These are phyloP conservation scores for Cryptoleucopteryx plumbea DNA, from an alignment of 2,113 vertebrate genomes.

Conservation along the genomic window DNA sequence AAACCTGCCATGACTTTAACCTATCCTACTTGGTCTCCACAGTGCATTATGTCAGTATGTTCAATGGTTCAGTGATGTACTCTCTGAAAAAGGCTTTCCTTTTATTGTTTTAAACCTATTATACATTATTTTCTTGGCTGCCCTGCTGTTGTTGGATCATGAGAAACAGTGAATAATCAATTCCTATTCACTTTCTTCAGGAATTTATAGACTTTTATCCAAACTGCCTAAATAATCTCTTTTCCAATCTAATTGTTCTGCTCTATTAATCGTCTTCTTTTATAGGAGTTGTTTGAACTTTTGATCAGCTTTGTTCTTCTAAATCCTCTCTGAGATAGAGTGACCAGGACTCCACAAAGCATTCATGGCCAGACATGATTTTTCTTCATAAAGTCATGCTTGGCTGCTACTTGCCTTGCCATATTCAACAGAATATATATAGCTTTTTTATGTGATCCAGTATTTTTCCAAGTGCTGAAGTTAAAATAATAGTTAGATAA, in stretches of 20 bases:
- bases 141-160: background rate
- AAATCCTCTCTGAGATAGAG: background rate
- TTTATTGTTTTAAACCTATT: conserved; percentile 19
- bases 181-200: conserved; percentile 6
- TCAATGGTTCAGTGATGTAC: background rate
- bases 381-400: background rate
- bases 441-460: background rate
- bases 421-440: background rate
- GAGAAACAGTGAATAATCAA: conserved; percentile 43
- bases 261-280: background rate
- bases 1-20: background rate
- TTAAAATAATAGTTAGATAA: background rate
- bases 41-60: background rate
- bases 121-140: conserved; percentile 3
- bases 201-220: conserved; percentile 5
- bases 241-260: conserved; percentile 10
- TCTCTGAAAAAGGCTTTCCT: background rate
- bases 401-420: background rate
- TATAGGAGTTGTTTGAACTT: background rate
- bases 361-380: background rate
- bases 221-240: conserved; percentile 5
- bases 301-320: background rate
- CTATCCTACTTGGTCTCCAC: background rate
- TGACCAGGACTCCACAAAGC: background rate
- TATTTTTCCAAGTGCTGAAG: background rate